Conservation (phyloP, 2,113 vertebrate genomes). For the Otis tarda region DNA sequence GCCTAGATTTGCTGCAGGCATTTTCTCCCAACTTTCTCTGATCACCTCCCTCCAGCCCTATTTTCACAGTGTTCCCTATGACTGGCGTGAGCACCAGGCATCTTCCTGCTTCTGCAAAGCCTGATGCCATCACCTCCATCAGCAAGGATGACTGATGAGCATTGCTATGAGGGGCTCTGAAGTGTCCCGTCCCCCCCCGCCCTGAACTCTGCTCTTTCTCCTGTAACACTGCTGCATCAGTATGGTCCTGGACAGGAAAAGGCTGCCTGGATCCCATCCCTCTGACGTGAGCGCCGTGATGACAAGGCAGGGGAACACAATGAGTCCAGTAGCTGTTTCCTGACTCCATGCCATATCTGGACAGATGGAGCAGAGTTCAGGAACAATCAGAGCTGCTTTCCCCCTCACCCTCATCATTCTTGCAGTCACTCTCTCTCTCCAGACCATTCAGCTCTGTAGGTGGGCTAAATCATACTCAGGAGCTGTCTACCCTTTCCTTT, state of each 20-base stretch:
- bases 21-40: background rate
- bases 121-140: background rate
- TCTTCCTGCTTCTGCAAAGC: background rate
- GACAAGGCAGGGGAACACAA: background rate
- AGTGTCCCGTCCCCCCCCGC: no score
- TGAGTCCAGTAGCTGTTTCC: background rate
- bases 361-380: background rate
- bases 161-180: background rate
- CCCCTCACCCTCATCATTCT: background rate
- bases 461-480: background rate
- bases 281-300: fast-evolving
- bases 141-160: background rate
- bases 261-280: background rate
- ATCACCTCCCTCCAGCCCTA: background rate
- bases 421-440: background rate
- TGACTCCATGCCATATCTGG: background rate
- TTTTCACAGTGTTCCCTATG: background rate
- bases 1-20: background rate
- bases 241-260: background rate
- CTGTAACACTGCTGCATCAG: background rate
- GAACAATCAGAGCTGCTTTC: background rate
- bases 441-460: background rate
- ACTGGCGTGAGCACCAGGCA: background rate
- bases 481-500: background rate
- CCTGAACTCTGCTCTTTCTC: background rate